These are phyloP conservation scores for Cynodonichthys magdalenae DNA, from an alignment of 2,797 vertebrate species.

Conservation along the genomic window DNA sequence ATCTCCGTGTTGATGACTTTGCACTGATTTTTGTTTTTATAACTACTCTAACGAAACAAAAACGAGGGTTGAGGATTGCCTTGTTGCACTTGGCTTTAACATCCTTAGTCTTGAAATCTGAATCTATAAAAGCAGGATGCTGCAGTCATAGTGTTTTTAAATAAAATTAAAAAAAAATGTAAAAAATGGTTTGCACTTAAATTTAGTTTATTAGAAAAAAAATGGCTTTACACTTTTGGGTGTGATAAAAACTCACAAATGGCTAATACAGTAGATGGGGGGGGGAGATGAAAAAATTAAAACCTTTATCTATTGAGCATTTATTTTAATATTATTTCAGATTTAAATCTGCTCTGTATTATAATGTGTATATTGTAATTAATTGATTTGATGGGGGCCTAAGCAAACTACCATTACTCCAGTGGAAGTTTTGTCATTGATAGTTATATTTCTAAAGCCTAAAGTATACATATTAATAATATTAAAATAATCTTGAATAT, in stretches of 20 bases:
- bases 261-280: conserved; percentile 83
- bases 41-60: conserved; percentile 77
- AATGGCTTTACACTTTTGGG: conserved; percentile 87
- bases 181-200: conserved; percentile 92
- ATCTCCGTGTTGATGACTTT: conserved; percentile 85
- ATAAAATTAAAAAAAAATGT: conserved; percentile 38
- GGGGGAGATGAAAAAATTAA: conserved; percentile 72
- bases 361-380: conserved; percentile 92
- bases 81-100: conserved; percentile 82
- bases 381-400: conserved; percentile 84
- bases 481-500: conserved; percentile 93
- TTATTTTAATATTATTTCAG: conserved; percentile 97
- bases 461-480: conserved; percentile 91
- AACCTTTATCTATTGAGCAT: conserved; percentile 93
- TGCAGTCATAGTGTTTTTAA: conserved; percentile 87
- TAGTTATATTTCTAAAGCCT: conserved; percentile 95
- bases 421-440: conserved; percentile 89
- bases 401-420: conserved; percentile 86
- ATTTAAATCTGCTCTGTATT: conserved; percentile 89
- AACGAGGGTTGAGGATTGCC: conserved; percentile 80
- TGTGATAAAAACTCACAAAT: conserved; percentile 83
- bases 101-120: conserved; percentile 85
- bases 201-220: conserved; percentile 87
- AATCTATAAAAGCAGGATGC: conserved; percentile 90
- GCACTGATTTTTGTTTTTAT: conserved; percentile 87